Evolutionary conservation across 2,888 invertebrate genomes (phyloP).

Genomic region (Synergus itoensis): DNA sequence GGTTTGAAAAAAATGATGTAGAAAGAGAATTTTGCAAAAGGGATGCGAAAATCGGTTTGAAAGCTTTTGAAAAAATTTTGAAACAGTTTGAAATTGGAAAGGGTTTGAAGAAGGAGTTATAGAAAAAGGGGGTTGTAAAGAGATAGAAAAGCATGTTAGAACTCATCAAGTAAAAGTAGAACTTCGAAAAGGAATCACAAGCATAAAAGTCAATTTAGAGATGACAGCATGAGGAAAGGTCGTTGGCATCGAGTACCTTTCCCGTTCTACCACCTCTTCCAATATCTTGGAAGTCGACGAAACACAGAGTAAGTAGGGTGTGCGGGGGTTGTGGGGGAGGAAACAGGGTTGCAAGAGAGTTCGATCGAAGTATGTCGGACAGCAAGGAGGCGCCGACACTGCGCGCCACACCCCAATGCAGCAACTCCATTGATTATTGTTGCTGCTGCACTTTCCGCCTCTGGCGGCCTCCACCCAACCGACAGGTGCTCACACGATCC

Average conservation of each 20-base stretch:
- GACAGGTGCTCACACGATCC: conserved; percentile 41
- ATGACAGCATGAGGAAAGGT: neutral
- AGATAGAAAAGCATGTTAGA: too few relatives aligned
- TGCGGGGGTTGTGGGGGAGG: conserved; percentile 43
- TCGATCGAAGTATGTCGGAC: conserved; percentile 74
- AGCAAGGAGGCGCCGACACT: conserved; percentile 72
- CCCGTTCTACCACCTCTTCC: conserved; percentile 7
- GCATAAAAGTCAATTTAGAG: neutral
- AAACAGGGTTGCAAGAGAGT: conserved; percentile 57
- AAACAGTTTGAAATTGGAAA: too few relatives aligned
- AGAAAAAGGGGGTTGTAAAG: too few relatives aligned
- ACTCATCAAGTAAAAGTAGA: too few relatives aligned
- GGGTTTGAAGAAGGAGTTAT: too few relatives aligned
- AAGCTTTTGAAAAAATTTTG: too few relatives aligned
- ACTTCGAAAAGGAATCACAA: neutral
- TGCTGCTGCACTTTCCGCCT: conserved; percentile 67
- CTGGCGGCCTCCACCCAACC: conserved; percentile 52
- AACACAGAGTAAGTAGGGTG: conserved; percentile 20
- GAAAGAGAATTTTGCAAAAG: too few relatives aligned
- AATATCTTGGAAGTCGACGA: conserved; percentile 15
- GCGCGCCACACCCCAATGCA: conserved; percentile 76
- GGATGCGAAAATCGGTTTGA: too few relatives aligned
- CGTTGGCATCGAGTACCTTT: neutral
- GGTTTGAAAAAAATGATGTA: too few relatives aligned
- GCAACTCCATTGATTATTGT: conserved; percentile 77